Evolutionary conservation across 1,140 invertebrate genomes (phyloP), one percentile per base, ranked within the genome.

Genomic region (Paraescarpia echinospica): DNA sequence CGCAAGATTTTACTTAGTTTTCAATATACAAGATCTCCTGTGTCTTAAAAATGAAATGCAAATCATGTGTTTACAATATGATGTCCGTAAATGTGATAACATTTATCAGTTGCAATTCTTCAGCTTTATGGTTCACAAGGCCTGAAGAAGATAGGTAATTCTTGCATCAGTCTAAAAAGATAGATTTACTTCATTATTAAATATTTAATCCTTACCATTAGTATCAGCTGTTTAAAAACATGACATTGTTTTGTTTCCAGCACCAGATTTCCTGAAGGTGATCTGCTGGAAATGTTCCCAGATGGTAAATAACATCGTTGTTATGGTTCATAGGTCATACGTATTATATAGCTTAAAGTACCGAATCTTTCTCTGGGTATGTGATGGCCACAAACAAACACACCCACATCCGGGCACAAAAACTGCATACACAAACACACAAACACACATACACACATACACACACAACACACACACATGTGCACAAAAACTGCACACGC

Each of bases 231-330:
- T 77, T 77, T 22, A 4, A 12, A 77, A 77, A 18, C 59, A 41
- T 41, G 41, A 12, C 12, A 18, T 91, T n/a, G 4, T 33, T 48
- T 1, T 91, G 8, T 41, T 93, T 96, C 89, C 93, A 97, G 97
- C 51, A 98, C 98, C 95, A 96, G 95, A 92, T 95, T 95, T 93
- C 94, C 98, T 6, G 98, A 99, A 95, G 98, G 99, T 95, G 98
- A 98, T 94, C 96, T 99, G n/a, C 96, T 98, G 91, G 98, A 99
- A 96, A 95, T 99, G 88, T 99, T 99, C 96, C 98, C 98, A 27
- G 97, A 97, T 92, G 98, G 98, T 95, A 94, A 27, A 93, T 22
- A 77, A 77, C 9, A 27, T 77, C 2, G 59, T 77, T 77, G 59
- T 27, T 34, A n/a, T 9, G 31, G 31, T 9, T 91, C 6, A 12